A percentile compares a stretch with the other conserved stretches of the same genome.
These are phyloP conservation scores for Diogma glabrata DNA, from an alignment of 2,888 invertebrate species.

Conservation along the genomic window DNA sequence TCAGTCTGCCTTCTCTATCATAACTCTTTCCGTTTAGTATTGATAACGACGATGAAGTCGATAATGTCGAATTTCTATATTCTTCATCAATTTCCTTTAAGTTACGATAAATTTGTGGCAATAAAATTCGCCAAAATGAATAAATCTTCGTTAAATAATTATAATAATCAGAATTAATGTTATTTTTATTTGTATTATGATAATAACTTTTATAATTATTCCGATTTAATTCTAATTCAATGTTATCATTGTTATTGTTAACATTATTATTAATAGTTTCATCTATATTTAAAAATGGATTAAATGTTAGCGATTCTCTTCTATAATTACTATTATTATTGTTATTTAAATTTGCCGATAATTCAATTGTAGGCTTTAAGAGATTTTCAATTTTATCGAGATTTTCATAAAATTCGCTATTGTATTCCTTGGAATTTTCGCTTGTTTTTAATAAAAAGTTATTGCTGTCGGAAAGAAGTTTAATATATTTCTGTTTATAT, in stretches of 20 bases:
- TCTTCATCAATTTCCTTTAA: not conserved
- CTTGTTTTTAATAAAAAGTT: not conserved
- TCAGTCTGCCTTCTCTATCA: not conserved
- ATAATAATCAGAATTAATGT: constrained; percentile 26
- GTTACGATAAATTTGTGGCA: constrained; percentile 23
- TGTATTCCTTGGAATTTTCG: not conserved
- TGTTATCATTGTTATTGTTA: not conserved
- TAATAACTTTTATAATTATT: not conserved
- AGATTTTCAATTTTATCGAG: constrained; percentile 27
- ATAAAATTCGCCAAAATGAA: constrained; percentile 32
- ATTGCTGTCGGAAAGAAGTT: constrained; percentile 24
- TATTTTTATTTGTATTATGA: constrained; percentile 13
- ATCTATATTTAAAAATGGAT: not conserved
- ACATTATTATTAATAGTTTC: not conserved
- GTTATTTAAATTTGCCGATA: not conserved
- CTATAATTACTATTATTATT: not conserved
- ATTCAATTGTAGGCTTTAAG: constrained; percentile 20
- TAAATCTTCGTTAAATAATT: constrained; percentile 30
- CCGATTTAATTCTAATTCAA: not conserved
- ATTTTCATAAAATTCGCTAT: constrained; percentile 23
- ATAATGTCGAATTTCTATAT: not conserved
- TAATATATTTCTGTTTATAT: constrained; percentile 28
- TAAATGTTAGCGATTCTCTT: not conserved
- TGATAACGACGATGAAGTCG: constrained; percentile 17
- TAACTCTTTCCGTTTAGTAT: too few species aligned